These are phyloP conservation scores for Branchinecta sandiegonensis DNA, from an alignment of 2,888 invertebrate genomes.

Conservation along the genomic window DNA sequence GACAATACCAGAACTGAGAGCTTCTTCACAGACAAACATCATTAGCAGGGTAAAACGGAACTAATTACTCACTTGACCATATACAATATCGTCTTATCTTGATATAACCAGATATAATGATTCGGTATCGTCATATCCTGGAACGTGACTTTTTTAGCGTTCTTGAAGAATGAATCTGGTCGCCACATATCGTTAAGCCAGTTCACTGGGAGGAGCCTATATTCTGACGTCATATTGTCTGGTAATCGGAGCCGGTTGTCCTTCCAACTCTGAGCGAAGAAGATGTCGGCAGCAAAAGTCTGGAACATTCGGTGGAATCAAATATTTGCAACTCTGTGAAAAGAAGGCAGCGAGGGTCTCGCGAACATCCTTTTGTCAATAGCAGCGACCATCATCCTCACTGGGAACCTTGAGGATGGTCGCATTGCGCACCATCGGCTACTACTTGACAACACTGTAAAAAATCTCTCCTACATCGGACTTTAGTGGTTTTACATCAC, in stretches of 20 bases:
- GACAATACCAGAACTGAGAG: no score
- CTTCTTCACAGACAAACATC: no score
- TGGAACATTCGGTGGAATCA: constrained; percentile 18
- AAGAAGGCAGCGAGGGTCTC: no score
- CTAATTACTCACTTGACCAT: constrained; percentile 33
- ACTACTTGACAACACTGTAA: no score
- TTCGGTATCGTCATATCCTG: constrained; percentile 34
- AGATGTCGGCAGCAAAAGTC: constrained; percentile 31
- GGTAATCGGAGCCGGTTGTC: constrained; percentile 31
- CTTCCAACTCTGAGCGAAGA: constrained; percentile 31
- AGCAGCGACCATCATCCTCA: background rate
- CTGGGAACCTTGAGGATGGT: background rate
- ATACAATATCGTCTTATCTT: constrained; percentile 32
- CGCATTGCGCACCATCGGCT: no score
- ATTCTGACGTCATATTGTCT: constrained; percentile 30
- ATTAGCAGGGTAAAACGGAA: no score
- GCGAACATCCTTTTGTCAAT: background rate
- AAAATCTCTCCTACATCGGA: no score
- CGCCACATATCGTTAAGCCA: constrained; percentile 32
- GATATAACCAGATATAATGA: constrained; percentile 32
- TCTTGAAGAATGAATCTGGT: constrained; percentile 33
- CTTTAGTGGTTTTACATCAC: no score
- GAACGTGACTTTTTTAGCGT: constrained; percentile 33
- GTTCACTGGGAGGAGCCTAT: constrained; percentile 33
- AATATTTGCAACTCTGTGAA: no score